phyloP scores from a whole-genome alignment of 2,888 invertebrate species.

The Platycnemis pennipes region DNA sequence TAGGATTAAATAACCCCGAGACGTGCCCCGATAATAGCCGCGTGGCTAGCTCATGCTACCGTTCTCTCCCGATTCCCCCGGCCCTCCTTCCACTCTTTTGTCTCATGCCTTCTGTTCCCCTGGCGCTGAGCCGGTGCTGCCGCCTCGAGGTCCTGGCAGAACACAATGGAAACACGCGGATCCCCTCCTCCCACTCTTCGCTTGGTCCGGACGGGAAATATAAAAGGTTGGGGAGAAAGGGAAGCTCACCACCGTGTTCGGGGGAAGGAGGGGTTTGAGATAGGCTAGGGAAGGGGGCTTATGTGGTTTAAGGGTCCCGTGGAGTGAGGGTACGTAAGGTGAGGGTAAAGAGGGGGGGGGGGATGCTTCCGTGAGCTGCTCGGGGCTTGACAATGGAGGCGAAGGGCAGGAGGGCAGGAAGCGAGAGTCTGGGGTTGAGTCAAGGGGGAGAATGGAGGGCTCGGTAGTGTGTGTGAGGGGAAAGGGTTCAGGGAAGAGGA shows the following conservation, averaged over 20 bases:
- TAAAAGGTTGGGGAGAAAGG: constrained; percentile 12
- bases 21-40: constrained; percentile 72
- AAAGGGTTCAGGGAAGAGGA: background rate
- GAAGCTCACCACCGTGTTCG: background rate
- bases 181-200: background rate
- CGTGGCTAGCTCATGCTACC: constrained; percentile 53
- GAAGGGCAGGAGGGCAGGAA: constrained; percentile 36
- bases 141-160: constrained; percentile 51
- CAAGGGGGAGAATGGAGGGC: background rate
- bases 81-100: constrained; percentile 43
- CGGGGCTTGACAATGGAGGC: constrained; percentile 33
- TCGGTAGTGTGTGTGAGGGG: constrained; percentile 6
- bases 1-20: constrained; percentile 72
- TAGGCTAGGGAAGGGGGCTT: background rate
- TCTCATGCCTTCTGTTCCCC: constrained; percentile 4
- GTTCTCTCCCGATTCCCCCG: background rate
- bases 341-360: background rate
- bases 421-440: constrained; percentile 11
- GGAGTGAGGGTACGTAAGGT: background rate
- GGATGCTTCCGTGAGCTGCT: constrained; percentile 1
- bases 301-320: background rate
- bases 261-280: background rate
- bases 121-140: constrained; percentile 54
- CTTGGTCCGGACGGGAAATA: constrained; percentile 61
- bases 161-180: constrained; percentile 51